phyloP scores from a whole-genome alignment of 2,888 invertebrate species.

The Campaea margaritaria region DNA sequence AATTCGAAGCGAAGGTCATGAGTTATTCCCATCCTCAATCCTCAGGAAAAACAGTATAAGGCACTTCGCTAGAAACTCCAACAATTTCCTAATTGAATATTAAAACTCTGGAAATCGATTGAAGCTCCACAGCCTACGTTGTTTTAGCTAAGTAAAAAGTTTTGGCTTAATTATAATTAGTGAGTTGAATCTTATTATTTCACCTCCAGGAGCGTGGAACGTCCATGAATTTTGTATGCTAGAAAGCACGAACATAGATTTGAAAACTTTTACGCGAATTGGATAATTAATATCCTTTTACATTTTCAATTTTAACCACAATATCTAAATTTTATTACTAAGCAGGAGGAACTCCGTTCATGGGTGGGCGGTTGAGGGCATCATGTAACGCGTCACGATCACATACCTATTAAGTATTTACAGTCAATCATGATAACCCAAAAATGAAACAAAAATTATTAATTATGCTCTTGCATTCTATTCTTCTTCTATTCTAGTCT shows the following conservation, averaged over 20 bases:
- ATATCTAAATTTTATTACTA: too few species aligned
- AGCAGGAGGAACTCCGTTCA: too few species aligned
- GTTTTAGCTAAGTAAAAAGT: slow-evolving; percentile 35
- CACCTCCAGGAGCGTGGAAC: not conserved
- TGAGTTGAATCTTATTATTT: slow-evolving; percentile 15
- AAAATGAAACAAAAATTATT: too few species aligned
- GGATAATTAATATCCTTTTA: too few species aligned
- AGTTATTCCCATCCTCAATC: slow-evolving; percentile 14
- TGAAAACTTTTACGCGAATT: too few species aligned
- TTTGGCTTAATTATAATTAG: slow-evolving; percentile 23
- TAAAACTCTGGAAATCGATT: slow-evolving; percentile 30
- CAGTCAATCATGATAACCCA: too few species aligned
- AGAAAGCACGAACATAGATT: not conserved
- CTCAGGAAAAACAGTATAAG: slow-evolving; percentile 15
- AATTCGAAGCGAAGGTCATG: slow-evolving; percentile 16
- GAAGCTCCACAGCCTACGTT: slow-evolving; percentile 13
- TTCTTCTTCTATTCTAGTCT: too few species aligned
- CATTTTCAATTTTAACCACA: too few species aligned
- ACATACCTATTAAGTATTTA: too few species aligned
- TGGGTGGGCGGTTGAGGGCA: too few species aligned
- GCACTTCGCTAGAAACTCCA: slow-evolving; percentile 22
- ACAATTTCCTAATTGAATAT: slow-evolving; percentile 39
- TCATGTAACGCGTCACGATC: too few species aligned
- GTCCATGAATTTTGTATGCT: slow-evolving; percentile 6
- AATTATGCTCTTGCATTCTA: too few species aligned